Conservation (phyloP, 1,140 invertebrate genomes). For the Saccostrea cuccullata region DNA sequence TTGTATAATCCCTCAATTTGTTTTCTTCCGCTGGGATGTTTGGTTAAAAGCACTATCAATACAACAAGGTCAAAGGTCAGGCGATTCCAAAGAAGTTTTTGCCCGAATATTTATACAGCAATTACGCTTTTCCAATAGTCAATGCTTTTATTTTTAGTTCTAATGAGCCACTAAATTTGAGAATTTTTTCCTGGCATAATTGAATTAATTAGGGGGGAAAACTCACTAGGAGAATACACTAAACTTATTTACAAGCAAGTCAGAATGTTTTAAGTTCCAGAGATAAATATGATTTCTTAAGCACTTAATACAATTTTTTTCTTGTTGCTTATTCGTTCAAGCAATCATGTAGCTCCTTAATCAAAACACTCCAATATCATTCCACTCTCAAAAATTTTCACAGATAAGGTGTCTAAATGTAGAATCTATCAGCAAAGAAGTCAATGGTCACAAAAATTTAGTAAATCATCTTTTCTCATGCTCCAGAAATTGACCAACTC, state of each 20-base stretch:
- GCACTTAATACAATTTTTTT: not conserved
- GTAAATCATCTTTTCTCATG: slow-evolving; percentile 21
- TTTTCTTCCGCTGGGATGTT: not conserved
- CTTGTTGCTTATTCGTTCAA: not conserved
- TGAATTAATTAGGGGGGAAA: not conserved
- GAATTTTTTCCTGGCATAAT: not conserved
- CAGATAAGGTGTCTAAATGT: not conserved
- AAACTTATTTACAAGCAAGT: not conserved
- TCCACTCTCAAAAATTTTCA: not conserved
- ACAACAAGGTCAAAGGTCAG: not conserved
- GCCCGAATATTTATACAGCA: not conserved
- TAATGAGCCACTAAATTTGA: not conserved
- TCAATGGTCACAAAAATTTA: not conserved
- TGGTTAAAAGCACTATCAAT: slow-evolving; percentile 29
- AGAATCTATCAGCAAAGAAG: not conserved
- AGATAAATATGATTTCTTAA: not conserved
- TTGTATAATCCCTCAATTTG: slow-evolving; percentile 7
- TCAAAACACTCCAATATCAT: not conserved
- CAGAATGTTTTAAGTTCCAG: not conserved
- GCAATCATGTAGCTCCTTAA: not conserved
- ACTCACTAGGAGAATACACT: not conserved
- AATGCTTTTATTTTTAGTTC: slow-evolving; percentile 26
- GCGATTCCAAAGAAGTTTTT: slow-evolving; percentile 14
- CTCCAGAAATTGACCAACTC: not conserved
- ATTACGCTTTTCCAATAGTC: slow-evolving; percentile 20